Evolutionary conservation across 2,888 invertebrate genomes (phyloP).

Genomic region (Graphium colonna): DNA sequence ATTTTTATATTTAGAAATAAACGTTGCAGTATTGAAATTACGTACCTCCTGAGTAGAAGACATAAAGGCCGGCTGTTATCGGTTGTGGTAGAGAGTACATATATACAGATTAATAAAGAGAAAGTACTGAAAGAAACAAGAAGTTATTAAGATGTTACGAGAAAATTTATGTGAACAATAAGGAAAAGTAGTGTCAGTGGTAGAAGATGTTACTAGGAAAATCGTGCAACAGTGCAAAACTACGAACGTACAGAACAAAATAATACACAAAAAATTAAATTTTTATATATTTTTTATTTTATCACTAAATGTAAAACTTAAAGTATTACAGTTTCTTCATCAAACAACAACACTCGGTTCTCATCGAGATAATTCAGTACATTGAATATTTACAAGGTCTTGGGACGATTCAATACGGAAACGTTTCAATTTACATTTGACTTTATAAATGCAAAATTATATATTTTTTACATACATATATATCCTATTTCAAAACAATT

Average conservation of each 20-base stretch:
- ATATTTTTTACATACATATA: constrained; percentile 28
- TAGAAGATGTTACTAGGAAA: constrained; percentile 53
- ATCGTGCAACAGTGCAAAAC: constrained; percentile 56
- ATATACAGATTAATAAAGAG: constrained; percentile 37
- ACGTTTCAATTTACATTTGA: constrained; percentile 45
- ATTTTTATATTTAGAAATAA: no score
- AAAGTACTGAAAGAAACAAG: constrained; percentile 48
- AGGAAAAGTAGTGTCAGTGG: constrained; percentile 49
- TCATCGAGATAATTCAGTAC: constrained; percentile 72
- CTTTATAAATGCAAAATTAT: constrained; percentile 65
- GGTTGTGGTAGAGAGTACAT: constrained; percentile 30
- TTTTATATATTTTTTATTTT: constrained; percentile 76
- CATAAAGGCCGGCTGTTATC: constrained; percentile 39
- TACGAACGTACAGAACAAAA: constrained; percentile 37
- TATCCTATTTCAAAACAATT: constrained; percentile 10
- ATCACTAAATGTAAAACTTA: constrained; percentile 79
- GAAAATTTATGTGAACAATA: constrained; percentile 57
- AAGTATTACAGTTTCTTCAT: constrained; percentile 77
- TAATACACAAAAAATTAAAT: constrained; percentile 57
- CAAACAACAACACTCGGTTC: constrained; percentile 76
- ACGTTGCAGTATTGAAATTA: no score
- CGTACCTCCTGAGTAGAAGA: constrained; percentile 38
- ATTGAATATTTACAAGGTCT: constrained; percentile 69
- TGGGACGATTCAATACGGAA: constrained; percentile 43
- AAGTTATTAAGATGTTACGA: constrained; percentile 57